Percentiles rank a stretch among this genome's conserved stretches.
Evolutionary conservation across 2,888 invertebrate genomes (phyloP).

Genomic region (Temnothorax rugatulus): DNA sequence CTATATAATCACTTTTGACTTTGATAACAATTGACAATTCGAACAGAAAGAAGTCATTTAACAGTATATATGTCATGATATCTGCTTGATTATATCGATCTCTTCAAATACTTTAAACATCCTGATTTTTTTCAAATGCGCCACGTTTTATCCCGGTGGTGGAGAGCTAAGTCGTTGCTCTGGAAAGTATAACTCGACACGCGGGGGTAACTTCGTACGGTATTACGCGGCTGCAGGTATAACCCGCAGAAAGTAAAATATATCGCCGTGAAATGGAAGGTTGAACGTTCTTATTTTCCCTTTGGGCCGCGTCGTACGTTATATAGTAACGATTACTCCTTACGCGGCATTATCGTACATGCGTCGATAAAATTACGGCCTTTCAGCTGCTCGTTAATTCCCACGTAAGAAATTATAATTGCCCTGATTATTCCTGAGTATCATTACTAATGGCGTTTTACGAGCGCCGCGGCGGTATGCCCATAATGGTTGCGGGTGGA

Average conservation of each 20-base stretch:
- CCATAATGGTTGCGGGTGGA: constrained; percentile 29
- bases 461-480: background rate
- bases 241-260: constrained; percentile 51
- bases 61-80: background rate
- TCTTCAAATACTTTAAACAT: background rate
- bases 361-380: constrained; percentile 16
- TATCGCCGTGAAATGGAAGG: constrained; percentile 39
- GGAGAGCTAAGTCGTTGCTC: constrained; percentile 1
- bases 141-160: background rate
- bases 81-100: background rate
- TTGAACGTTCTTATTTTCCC: constrained; percentile 35
- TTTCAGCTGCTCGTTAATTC: constrained; percentile 36
- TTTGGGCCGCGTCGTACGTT: constrained; percentile 39
- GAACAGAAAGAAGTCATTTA: background rate
- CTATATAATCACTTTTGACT: background rate
- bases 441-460: constrained; percentile 22
- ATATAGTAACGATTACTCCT: constrained; percentile 18
- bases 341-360: background rate
- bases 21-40: background rate
- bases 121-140: background rate
- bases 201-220: background rate
- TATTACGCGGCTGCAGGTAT: constrained; percentile 22
- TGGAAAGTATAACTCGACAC: constrained; percentile 4
- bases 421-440: constrained; percentile 27
- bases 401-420: constrained; percentile 22